phyloP scores from a whole-genome alignment of 2,113 vertebrate species.

The Perca fluviatilis region DNA sequence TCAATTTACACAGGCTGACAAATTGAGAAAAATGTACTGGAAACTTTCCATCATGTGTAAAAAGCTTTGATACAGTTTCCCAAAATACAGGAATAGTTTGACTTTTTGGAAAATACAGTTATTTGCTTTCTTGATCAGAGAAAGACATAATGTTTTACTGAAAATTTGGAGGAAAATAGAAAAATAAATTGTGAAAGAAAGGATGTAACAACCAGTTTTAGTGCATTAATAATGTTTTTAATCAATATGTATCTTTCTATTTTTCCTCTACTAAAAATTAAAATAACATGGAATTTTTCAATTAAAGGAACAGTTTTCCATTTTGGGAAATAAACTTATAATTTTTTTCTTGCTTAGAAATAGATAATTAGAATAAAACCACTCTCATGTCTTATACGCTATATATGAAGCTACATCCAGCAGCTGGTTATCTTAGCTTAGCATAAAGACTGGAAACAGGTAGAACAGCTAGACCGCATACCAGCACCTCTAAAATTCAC shows the following conservation, averaged over 20 bases:
- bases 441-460: not conserved
- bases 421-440: not conserved
- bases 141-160: not conserved
- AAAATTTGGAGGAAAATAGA: not conserved
- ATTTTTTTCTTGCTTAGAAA: not conserved
- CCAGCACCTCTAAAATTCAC: not conserved
- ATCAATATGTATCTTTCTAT: not conserved
- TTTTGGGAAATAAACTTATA: not conserved
- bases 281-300: not conserved
- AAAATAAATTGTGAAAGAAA: not conserved
- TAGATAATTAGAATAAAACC: not conserved
- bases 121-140: not conserved
- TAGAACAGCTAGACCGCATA: not conserved
- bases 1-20: conserved; percentile 24
- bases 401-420: not conserved
- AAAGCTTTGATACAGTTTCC: not conserved
- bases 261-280: not conserved
- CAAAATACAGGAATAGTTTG: not conserved
- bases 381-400: not conserved
- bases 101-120: not conserved
- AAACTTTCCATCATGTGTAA: conserved; percentile 12
- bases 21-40: conserved; percentile 20
- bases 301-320: not conserved
- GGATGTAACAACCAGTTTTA: not conserved
- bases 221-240: not conserved